phyloP scores from a whole-genome alignment of 2,113 vertebrate genomes.

The Psettodes erumei region DNA sequence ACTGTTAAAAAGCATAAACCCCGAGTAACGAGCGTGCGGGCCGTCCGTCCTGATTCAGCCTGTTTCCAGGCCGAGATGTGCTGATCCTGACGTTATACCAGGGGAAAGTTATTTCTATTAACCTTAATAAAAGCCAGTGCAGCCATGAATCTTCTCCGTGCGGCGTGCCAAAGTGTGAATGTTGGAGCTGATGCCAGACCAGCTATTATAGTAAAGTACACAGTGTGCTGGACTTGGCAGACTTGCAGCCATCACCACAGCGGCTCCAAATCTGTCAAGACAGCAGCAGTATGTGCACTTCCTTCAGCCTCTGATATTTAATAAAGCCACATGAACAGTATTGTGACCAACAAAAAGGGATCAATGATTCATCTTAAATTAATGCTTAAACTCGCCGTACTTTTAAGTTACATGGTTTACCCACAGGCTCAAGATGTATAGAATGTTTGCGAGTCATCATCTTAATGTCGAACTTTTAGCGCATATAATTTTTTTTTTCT shows the following conservation, averaged over 20 bases:
- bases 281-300: conserved; percentile 8
- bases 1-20: conserved; percentile 7
- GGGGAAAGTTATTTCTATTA: conserved; percentile 51
- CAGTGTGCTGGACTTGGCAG: conserved; percentile 50
- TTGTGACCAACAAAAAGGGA: background rate
- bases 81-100: conserved; percentile 21
- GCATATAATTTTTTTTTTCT: no score
- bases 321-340: background rate
- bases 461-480: no score
- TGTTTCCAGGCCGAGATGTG: conserved; percentile 30
- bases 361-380: background rate
- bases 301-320: background rate
- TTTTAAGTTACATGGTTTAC: no score
- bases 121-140: conserved; percentile 53
- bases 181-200: conserved; percentile 54
- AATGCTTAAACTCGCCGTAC: background rate
- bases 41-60: conserved; percentile 36
- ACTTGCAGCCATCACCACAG: conserved; percentile 28
- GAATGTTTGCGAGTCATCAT: background rate
- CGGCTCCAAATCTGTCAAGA: conserved; percentile 37
- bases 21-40: conserved; percentile 13
- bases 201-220: conserved; percentile 62
- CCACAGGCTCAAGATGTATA: no score
- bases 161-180: conserved; percentile 60
- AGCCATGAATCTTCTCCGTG: conserved; percentile 56